phyloP scores from a whole-genome alignment of 2,113 vertebrate genomes.

The Trichomycterus rosablanca region DNA sequence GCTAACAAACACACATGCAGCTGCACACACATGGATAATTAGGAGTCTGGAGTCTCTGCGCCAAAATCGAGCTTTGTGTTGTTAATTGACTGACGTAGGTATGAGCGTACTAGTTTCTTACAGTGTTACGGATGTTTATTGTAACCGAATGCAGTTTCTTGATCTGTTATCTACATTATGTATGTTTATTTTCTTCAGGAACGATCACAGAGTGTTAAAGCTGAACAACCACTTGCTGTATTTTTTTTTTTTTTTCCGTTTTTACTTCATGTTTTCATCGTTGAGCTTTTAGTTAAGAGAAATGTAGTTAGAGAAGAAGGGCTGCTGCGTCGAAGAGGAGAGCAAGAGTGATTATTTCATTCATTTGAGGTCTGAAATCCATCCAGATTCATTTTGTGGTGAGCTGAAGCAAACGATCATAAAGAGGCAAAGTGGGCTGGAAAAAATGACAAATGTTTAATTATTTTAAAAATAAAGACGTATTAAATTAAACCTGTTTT shows the following conservation, averaged over 20 bases:
- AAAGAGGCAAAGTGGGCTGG: slow-evolving; percentile 62
- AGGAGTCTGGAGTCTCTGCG: slow-evolving; percentile 12
- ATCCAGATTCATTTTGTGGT: slow-evolving; percentile 22
- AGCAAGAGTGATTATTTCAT: too few species aligned
- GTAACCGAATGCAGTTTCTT: slow-evolving; percentile 73
- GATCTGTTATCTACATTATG: slow-evolving; percentile 62
- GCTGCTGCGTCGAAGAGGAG: too few species aligned
- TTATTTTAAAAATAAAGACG: slow-evolving; percentile 82
- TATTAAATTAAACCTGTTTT: slow-evolving; percentile 81
- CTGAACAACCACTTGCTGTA: slow-evolving; percentile 65
- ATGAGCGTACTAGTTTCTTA: slow-evolving; percentile 53
- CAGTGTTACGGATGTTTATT: slow-evolving; percentile 72
- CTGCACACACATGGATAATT: slow-evolving; percentile 16
- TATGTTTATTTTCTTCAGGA: slow-evolving; percentile 58
- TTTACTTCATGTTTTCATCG: slow-evolving; percentile 36
- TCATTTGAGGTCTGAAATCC: slow-evolving; percentile 21
- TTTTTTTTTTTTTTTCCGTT: slow-evolving; percentile 52
- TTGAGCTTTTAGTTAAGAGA: slow-evolving; percentile 48
- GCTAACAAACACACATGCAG: background rate
- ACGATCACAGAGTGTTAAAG: slow-evolving; percentile 63
- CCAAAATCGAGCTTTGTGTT: slow-evolving; percentile 12
- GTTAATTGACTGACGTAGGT: slow-evolving; percentile 13
- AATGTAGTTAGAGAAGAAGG: slow-evolving; percentile 40
- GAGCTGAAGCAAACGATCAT: slow-evolving; percentile 59
- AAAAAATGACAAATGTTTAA: slow-evolving; percentile 77